Evolutionary conservation across 2,888 invertebrate genomes (phyloP), one percentile per base, ranked within the genome.

Genomic region (Deroplatys truncata): DNA sequence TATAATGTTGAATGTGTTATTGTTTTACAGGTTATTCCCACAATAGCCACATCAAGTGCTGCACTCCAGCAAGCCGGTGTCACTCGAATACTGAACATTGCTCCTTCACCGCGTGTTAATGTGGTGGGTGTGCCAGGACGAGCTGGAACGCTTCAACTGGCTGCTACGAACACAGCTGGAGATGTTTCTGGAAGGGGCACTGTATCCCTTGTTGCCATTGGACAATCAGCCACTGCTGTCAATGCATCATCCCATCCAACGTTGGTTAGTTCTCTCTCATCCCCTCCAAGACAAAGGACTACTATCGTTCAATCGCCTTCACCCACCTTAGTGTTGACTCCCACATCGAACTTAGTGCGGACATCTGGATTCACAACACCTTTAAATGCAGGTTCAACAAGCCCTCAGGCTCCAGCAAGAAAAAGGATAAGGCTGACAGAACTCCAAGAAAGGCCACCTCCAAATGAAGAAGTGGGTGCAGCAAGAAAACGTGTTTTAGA

Each of bases 401-500:
- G 90, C 91, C 43, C 91, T 91, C 92, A 91, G 49, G 93, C 93
- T n/a, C 93, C 94, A 7, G 92, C 94, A 7, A 94, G 94, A 89
- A 94, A 95, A 91, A 93, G 94, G 84, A 91, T 94, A 16, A 93
- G 94, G 89, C 91, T 94, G 4, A 91, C 92, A 4, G 94, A 93
- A 7, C 91, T 93, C 2, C 92, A 93, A 2, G 94, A 94, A 56
- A 94, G 94, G 90, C 89, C 91, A 16, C 91, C 91, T 90, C 91
- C 91, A 56, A 92, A 92, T n/a, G 94, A 94, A 90, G 94, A 94
- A 91, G 93, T 94, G 90, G 93, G 94, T 89, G 93, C 95, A 90
- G 94, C 96, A 92, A 95, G 96, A 90, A 96, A 96, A 92, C 95
- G 96, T 91, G 95, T 97, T 90, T 95, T 96, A 93, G 97, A 97